Base-by-base conservation (phyloP, 2,888 invertebrate genomes). In the Plebejus argus region DNA sequence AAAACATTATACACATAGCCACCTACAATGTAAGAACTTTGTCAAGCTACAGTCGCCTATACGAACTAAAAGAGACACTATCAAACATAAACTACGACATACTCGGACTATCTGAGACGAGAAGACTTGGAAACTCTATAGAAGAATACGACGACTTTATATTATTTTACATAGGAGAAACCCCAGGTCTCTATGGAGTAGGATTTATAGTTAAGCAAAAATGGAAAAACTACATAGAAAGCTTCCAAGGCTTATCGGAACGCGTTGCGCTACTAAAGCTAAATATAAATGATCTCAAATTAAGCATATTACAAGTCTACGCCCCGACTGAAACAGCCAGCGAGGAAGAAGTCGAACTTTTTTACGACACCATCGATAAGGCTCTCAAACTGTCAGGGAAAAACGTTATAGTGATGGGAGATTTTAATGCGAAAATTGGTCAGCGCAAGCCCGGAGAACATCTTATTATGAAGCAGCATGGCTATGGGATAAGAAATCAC, bases 81-180 rank as follows among this genome's bases (percentile, higher is more conserved):
- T 12, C 70, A 70, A 61, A 78, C 18, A 77, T 81, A 4, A 78
- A 80, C 18, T 79, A 79, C 76, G 80, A 80, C 28, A 79, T 81
- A 20, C 49, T 81, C 49, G 79, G 81, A 4, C 70, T 80, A 12
- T 56, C 56, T 1, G 81, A 81, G 76, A 76, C 79, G 58, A 79
- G 81, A 77, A 71, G 80, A 78, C 53, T 77, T 23, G 81, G 81
- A 20, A 61, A 77, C 4, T 39, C 74, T 7, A 81, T 80, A 20
- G 77, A 75, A 78, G 79, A 81, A 76, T 72, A 79, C 20, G 66
- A 79, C 8, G 76, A 82, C 33, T 81, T 78, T 56, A 80, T 82
- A 12, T 53, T 82, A 1, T 81, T 39, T 61, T 77, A 80, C 49
- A 80, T 18, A 74, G 80, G 81, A 1, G 76, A 79, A 33, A 81